Evolutionary conservation across 64 coral and sea anemone genomes (phyloP), one percentile per base, ranked within the genome.

Genomic region (Acropora yongei): DNA sequence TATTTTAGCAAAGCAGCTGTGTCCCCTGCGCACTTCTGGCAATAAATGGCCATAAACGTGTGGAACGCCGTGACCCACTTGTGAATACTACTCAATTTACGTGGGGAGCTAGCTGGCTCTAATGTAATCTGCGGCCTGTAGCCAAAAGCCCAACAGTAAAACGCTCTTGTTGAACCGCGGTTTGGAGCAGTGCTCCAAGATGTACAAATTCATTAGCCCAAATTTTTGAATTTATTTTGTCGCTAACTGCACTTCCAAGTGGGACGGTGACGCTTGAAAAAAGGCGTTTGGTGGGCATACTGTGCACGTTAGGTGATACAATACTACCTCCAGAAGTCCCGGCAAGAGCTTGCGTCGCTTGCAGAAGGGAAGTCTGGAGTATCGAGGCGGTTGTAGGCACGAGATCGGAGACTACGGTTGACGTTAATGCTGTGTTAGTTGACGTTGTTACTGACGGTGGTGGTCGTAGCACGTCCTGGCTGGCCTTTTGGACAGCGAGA

Each of bases 1-100:
- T 88, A 88, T 88, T 88, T 88, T 53, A 76, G 50, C 40, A 88
- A 74, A 30, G 48, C 17, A 5, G 6, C 16, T 47, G 86, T 14
- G 58, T 63, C 58, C 58, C 58, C 58, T 2, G 58, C 58, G 58
- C 11, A 63, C 58, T 63, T 63, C 58, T 30, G 57, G 55, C 55
- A 65, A 83, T 83, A 68, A 50, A 88, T 51, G 12, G 86, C 86
- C n/a, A 58, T 74, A 88, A 76, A 88, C 39, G 55, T 76, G 14
- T 53, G 18, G 69, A 88, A 88, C 30, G 86, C 69, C 8, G 49
- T 51, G 30, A 76, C 74, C 86, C 86, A 88, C 51, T 69, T 44
- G 12, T 77, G 49, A 75, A 88, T 88, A 76, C 50, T 75, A 20
- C 12, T 43, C 41, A 88, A 75, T 50, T 72, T 57, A 30, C 7